Percentiles rank a stretch among this genome's conserved stretches.
These are phyloP conservation scores for Drosophila algonquin DNA, from an alignment of 2,888 invertebrate genomes.

Conservation along the genomic window DNA sequence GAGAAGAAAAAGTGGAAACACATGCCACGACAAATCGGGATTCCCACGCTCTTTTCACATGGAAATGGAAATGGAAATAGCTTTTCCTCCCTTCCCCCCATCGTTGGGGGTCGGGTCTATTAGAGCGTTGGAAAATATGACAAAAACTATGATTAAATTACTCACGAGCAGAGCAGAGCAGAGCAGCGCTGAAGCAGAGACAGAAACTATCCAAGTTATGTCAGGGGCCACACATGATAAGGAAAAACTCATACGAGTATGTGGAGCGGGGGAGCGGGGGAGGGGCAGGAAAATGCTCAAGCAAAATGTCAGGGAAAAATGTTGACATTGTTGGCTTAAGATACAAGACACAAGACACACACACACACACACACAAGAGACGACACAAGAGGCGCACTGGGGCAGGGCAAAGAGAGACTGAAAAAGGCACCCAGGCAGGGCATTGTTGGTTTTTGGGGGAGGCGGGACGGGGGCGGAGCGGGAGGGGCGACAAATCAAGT, in stretches of 20 bases:
- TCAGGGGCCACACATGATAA: conserved; percentile 25
- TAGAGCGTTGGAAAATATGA: conserved; percentile 5
- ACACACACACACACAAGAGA: conserved; percentile 26
- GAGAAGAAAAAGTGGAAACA: conserved; percentile 30
- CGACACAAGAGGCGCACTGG: neutral
- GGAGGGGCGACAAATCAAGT: conserved; percentile 62
- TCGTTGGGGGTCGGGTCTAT: neutral
- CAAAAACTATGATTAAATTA: conserved; percentile 37
- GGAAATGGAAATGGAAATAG: conserved; percentile 33
- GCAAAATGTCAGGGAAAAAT: conserved; percentile 48
- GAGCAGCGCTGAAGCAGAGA: neutral
- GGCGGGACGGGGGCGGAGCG: neutral
- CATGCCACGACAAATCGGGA: conserved; percentile 61
- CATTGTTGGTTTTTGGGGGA: neutral
- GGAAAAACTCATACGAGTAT: conserved; percentile 15
- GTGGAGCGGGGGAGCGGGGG: neutral
- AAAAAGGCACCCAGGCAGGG: conserved; percentile 13
- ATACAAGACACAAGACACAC: conserved; percentile 41
- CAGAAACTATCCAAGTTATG: conserved; percentile 37
- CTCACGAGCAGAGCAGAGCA: conserved; percentile 3
- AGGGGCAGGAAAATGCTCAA: conserved; percentile 14
- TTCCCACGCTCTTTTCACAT: conserved; percentile 58
- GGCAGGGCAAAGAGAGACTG: conserved; percentile 10
- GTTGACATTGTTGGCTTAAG: conserved; percentile 67
- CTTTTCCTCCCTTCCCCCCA: conserved; percentile 15